Evolutionary conservation across 2,888 invertebrate species (phyloP).

Genomic region (Gymnoscelis rufifasciata): DNA sequence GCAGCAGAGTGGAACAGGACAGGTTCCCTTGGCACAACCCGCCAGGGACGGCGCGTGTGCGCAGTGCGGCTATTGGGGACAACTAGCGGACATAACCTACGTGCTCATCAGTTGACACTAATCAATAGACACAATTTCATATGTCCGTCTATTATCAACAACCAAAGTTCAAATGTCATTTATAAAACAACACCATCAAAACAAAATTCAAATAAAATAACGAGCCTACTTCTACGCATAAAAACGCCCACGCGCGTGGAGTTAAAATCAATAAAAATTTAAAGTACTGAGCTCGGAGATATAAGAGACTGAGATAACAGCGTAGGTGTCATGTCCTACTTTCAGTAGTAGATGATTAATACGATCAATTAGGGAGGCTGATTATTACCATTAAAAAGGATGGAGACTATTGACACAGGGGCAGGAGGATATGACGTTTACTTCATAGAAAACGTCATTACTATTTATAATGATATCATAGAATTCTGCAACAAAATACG

Average conservation of each 20-base stretch:
- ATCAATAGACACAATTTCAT: constrained; percentile 35
- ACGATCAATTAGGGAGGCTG: not conserved
- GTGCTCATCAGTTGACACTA: constrained; percentile 43
- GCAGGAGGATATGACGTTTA: too few relatives aligned
- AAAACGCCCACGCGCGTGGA: not conserved
- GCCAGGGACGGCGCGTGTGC: constrained; percentile 58
- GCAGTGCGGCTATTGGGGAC: constrained; percentile 65
- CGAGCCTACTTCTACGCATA: not conserved
- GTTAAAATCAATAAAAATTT: not conserved
- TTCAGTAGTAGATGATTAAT: not conserved
- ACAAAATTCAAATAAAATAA: constrained; percentile 19
- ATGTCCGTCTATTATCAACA: constrained; percentile 28
- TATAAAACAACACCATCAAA: constrained; percentile 15
- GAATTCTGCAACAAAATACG: not conserved
- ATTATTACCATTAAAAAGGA: not conserved
- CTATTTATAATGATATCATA: not conserved
- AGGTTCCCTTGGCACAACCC: constrained; percentile 54
- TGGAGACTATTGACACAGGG: too few relatives aligned
- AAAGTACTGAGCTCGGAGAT: not conserved
- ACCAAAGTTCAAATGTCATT: constrained; percentile 28
- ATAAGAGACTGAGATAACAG: constrained; percentile 2
- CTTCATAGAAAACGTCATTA: not conserved
- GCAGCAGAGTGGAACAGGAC: constrained; percentile 66
- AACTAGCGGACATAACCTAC: constrained; percentile 45
- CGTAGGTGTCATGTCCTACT: constrained; percentile 18